Base-by-base conservation (phyloP, 2,797 vertebrate genomes). In the Ambastaia sidthimunki region DNA sequence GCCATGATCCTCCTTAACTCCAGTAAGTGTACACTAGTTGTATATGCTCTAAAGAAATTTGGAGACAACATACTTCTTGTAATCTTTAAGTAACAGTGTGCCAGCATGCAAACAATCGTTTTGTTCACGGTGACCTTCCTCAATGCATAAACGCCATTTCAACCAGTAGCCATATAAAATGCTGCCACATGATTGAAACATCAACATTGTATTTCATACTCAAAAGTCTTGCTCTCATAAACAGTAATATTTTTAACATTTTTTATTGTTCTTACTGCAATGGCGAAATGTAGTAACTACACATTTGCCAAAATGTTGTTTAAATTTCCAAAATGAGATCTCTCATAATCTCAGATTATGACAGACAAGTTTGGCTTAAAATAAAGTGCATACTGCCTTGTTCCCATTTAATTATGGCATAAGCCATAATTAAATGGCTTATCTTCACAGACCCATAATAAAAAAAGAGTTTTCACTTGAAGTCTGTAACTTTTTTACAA, bases 1-100 rank as follows among this genome's bases (percentile, higher is more conserved):
- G 96, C 96, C 91, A 97, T 99, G 96, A 95, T 99, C 88, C 97
- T 99, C 76, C 96, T 99, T 76, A 99, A 99, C 92, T 96, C 98
- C 90, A 98, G 98, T 99, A 92, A 97, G 97, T 96, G n/a, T 60
- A 16, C 23, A 4, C 2, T 16, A 25, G 21, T 63, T 41, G 57
- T 44, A 44, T 10, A 44, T 44, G 10, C 9, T 44, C 6, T 37
- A 37, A 44, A 9, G 37, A 41, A 10, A 9, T 41, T 41, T 41
- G 37, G 37, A 44, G 41, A 44, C 9, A 44, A 10, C 10, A 10
- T 44, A 11, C 41, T 44, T 9, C 41, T 10, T 44, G 41, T 10
- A 10, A 37, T 7, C 34, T 37, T 7, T 37, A 37, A 37, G 41
- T 44, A 44, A 10, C 41, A 44, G 41, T 44, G 41, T 37, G 34